Evolutionary conservation across 1,140 invertebrate genomes (phyloP), one percentile per base, ranked within the genome.

Genomic region (Scaptomyza montana): DNA sequence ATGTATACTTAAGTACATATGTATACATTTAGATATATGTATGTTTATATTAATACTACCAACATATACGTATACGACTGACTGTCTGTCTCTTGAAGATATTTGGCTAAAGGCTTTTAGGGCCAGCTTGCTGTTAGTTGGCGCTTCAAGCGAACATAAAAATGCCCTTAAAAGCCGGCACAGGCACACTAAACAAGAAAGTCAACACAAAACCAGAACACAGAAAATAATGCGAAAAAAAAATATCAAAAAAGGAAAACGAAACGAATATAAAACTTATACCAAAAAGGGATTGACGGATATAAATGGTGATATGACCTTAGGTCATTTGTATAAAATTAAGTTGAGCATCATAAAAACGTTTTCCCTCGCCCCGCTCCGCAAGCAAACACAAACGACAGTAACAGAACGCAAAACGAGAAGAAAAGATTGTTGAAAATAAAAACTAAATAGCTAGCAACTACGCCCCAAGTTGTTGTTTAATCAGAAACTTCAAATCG

Each of bases 261-360:
- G 71, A 87, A 67, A 64, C 84, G 87, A 89, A 86, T 87, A 86
- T 87, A 87, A 86, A 86, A 86, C 82, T 86, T 86, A 86, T 86
- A 82, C 84, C 82, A 68, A 86, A 86, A 87, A 87, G 84, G 82
- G 84, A 87, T 87, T 89, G 84, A 87, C 84, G 84, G 85, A 89
- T 89, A 89, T 89, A 89, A 89, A 89, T 89, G 84, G 79, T 89
- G 84, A 89, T 84, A 89, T 89, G 84, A 89, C 84, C 84, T 89
- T 67, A 74, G 84, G 84, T 89, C 84, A 89, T 89, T 89, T 89
- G 84, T 89, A 89, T 89, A 89, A 89, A 89, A 89, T 89, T 89
- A 89, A 89, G 84, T 89, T 89, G 85, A 89, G 87, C 84, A 77
- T 89, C 85, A 84, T 89, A 89, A 89, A 89, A 89, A 77, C 74